A percentile compares a stretch with the other conserved stretches of the same genome.
Evolutionary conservation across 2,888 invertebrate species (phyloP).

Genomic region (Ametastegia equiseti): DNA sequence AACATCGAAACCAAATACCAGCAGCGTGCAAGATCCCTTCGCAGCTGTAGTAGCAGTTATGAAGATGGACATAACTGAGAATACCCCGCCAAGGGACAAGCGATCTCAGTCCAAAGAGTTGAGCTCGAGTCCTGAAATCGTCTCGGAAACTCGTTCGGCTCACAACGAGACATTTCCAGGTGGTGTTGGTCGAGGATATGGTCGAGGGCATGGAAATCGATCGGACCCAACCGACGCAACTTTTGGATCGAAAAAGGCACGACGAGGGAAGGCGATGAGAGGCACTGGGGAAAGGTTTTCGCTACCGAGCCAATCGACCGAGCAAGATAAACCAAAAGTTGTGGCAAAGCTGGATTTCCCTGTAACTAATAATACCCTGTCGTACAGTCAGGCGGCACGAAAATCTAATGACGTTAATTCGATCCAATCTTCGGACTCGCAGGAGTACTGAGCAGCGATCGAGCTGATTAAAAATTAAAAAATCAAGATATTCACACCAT

Average conservation of each 20-base stretch:
- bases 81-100: constrained; percentile 33
- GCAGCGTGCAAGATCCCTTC: constrained; percentile 52
- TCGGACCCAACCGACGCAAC: constrained; percentile 2
- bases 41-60: constrained; percentile 53
- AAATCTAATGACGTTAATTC: constrained; percentile 52
- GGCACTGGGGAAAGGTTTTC: constrained; percentile 1
- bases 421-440: constrained; percentile 26
- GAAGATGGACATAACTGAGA: constrained; percentile 55
- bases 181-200: constrained; percentile 29
- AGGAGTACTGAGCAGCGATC: constrained; percentile 29
- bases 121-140: constrained; percentile 22
- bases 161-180: neutral
- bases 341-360: constrained; percentile 49
- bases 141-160: neutral
- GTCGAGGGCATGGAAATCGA: neutral
- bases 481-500: constrained; percentile 24
- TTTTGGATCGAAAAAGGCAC: constrained; percentile 44
- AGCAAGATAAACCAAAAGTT: constrained; percentile 40
- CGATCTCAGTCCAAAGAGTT: constrained; percentile 18
- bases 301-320: neutral
- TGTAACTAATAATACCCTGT: constrained; percentile 36
- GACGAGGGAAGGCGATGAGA: neutral
- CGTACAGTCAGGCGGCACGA: constrained; percentile 53
- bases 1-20: constrained; percentile 13
- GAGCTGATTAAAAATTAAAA: neutral